A percentile compares a stretch with the other conserved stretches of the same genome.
Conservation (phyloP, 1,140 invertebrate species). For the Lerema accius region DNA sequence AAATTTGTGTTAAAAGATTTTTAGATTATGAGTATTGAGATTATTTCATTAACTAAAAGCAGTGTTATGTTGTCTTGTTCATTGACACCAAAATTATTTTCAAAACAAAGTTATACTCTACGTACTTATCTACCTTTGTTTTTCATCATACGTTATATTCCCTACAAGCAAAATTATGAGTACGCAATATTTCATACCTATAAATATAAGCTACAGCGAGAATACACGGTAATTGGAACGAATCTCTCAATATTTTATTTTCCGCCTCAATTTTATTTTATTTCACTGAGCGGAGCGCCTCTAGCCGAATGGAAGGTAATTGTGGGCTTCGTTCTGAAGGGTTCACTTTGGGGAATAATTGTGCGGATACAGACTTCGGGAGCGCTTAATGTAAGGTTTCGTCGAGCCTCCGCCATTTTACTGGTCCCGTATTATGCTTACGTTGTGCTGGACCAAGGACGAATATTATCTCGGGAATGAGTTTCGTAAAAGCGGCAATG, state of each 20-base stretch:
- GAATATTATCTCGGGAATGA: constrained; percentile 77
- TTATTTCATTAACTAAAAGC: too few species aligned
- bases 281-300: constrained; percentile 56
- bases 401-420: constrained; percentile 61
- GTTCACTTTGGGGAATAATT: constrained; percentile 79
- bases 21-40: too few species aligned
- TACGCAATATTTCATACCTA: background rate
- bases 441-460: constrained; percentile 72
- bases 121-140: too few species aligned
- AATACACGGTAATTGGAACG: constrained; percentile 59
- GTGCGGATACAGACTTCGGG: constrained; percentile 68
- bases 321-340: constrained; percentile 72
- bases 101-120: too few species aligned
- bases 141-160: too few species aligned
- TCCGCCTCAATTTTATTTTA: constrained; percentile 74
- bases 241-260: constrained; percentile 74
- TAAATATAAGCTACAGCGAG: constrained; percentile 33
- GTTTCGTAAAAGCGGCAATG: constrained; percentile 75
- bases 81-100: too few species aligned
- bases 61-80: too few species aligned
- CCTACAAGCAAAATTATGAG: too few species aligned
- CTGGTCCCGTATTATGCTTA: constrained; percentile 62
- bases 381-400: constrained; percentile 77
- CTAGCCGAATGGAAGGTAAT: constrained; percentile 76
- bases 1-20: too few species aligned